Evolutionary conservation across 2,888 invertebrate species (phyloP), one percentile per base, ranked within the genome.

Genomic region (Amiota mariae): DNA sequence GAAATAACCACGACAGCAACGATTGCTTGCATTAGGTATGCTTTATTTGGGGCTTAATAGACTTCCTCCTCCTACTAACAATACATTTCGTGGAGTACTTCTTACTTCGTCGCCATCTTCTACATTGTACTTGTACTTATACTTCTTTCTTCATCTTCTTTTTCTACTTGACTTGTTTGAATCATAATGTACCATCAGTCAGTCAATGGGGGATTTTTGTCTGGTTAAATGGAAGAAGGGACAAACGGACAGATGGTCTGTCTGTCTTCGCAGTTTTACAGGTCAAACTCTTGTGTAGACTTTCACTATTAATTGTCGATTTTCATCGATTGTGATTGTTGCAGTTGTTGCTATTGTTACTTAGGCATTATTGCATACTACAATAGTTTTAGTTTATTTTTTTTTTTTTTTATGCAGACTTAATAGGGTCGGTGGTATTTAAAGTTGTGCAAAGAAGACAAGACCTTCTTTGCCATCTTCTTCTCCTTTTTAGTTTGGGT

Each of bases 251-350:
- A 20, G 11, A 20, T 51, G 20, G 11, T 36, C 24, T 13, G 51
- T 51, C 10, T 66, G 48, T 66, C 13, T 47, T 68, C 67, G 51
- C 63, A 51, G 51, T 54, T 68, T 68, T 68, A 68, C 74, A 72
- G 80, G 76, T 72, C 75, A 73, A 51, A 61, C 24, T 59, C 48
- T 71, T 71, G 72, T 68, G 51, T 76, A 78, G 82, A 85, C 85
- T 85, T 85, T 85, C 85, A 85, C 85, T 85, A 85, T 85, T 85
- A 85, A 86, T 85, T 85, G 86, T 81, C 81, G 84, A 86, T 85
- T 81, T 82, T 85, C 84, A 86, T 84, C 82, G 82, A 85, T 84
- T 77, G 76, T 76, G 81, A 81, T 84, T 77, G 75, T 77, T 81
- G 81, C 74, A 74, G 75, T 77, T 81, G 81, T 75, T 77, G 24